Conservation (phyloP, 1,140 invertebrate species). For the Drosophila ambigua region DNA sequence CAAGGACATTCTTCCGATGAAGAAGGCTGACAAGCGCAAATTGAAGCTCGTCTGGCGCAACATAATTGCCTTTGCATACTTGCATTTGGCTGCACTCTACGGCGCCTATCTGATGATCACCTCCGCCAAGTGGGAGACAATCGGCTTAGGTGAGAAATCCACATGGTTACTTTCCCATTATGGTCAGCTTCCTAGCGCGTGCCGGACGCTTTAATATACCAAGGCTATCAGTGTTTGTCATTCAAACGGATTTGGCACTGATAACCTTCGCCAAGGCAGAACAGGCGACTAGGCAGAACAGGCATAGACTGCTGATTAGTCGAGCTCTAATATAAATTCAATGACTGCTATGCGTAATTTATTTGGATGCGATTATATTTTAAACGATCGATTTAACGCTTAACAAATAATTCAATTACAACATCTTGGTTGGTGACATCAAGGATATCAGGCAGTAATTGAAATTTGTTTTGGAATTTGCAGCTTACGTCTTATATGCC, state of each 20-base stretch:
- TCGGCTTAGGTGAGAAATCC: slow-evolving; percentile 89
- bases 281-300: slow-evolving; percentile 30
- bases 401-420: neutral
- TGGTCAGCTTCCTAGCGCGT: slow-evolving; percentile 58
- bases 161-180: neutral
- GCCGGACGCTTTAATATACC: slow-evolving; percentile 36
- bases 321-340: neutral
- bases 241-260: slow-evolving; percentile 47
- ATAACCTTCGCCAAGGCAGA: slow-evolving; percentile 62
- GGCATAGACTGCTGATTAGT: slow-evolving; percentile 33
- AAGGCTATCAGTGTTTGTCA: slow-evolving; percentile 58
- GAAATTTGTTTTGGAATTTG: slow-evolving; percentile 54
- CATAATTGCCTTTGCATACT: slow-evolving; percentile 91
- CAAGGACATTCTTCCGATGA: slow-evolving; percentile 82
- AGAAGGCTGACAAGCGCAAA: slow-evolving; percentile 82
- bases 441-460: neutral
- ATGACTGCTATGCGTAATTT: neutral
- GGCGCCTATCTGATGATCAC: slow-evolving; percentile 92
- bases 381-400: neutral
- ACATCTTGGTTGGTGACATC: neutral
- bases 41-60: slow-evolving; percentile 95
- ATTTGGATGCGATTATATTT: slow-evolving; percentile 16
- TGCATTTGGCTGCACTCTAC: slow-evolving; percentile 95
- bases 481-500: slow-evolving; percentile 89
- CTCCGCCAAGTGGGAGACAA: slow-evolving; percentile 91